These are phyloP conservation scores for Schlechtendalia chinensis DNA, from an alignment of 1,140 invertebrate species.

Conservation along the genomic window DNA sequence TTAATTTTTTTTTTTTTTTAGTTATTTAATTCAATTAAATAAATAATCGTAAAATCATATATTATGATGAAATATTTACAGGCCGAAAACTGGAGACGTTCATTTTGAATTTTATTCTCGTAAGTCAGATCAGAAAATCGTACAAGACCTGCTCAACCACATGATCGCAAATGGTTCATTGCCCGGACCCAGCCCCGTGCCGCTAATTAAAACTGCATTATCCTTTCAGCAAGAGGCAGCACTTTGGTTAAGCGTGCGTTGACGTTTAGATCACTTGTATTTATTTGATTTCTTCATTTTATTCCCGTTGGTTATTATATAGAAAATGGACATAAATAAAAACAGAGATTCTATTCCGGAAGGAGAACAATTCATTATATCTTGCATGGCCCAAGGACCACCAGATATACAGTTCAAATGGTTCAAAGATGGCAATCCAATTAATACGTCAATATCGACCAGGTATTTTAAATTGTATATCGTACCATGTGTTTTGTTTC, in stretches of 20 bases:
- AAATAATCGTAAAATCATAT: neutral
- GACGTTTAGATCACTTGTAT: neutral
- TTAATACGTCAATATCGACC: slow-evolving; percentile 69
- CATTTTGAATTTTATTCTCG: slow-evolving; percentile 41
- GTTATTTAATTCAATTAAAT: no score
- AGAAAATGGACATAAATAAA: slow-evolving; percentile 27
- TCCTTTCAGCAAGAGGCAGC: slow-evolving; percentile 30
- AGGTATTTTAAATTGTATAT: slow-evolving; percentile 59
- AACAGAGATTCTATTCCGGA: slow-evolving; percentile 61
- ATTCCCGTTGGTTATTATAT: neutral
- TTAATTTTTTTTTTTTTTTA: neutral
- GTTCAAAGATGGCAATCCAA: slow-evolving; percentile 75
- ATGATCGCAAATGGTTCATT: slow-evolving; percentile 36
- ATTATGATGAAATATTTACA: neutral
- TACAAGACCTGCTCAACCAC: slow-evolving; percentile 20
- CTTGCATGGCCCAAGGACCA: slow-evolving; percentile 73
- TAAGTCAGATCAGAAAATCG: slow-evolving; percentile 17
- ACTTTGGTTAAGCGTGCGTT: slow-evolving; percentile 32
- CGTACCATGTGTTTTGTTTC: no score
- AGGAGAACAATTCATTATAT: slow-evolving; percentile 72
- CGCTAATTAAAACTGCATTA: slow-evolving; percentile 2
- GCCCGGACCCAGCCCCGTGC: neutral
- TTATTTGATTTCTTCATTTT: neutral
- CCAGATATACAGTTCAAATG: slow-evolving; percentile 71
- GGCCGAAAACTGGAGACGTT: slow-evolving; percentile 27